Percentiles rank a stretch among this genome's conserved stretches.
Evolutionary conservation across 2,797 vertebrate genomes (phyloP).

Genomic region (Rhyacichthys aspro): DNA sequence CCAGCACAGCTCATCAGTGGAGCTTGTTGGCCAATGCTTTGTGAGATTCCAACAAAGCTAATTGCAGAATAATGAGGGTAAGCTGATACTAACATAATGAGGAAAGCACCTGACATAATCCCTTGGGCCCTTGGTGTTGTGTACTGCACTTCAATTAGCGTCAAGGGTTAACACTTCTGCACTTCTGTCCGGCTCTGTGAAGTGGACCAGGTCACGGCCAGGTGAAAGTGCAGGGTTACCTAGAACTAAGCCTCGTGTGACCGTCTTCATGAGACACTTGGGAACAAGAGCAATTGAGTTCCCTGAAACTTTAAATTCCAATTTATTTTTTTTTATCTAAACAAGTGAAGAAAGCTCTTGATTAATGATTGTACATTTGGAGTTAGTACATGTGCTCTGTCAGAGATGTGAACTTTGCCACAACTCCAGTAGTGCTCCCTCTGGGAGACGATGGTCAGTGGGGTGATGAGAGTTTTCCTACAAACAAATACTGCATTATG

Average conservation of each 20-base stretch:
- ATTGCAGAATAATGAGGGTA: slow-evolving; percentile 66
- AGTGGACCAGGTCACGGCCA: slow-evolving; percentile 9
- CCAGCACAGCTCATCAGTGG: slow-evolving; percentile 55
- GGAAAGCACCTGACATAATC: slow-evolving; percentile 33
- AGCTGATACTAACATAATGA: slow-evolving; percentile 16
- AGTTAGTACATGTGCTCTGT: no score
- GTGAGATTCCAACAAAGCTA: slow-evolving; percentile 52
- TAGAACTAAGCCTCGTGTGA: slow-evolving; percentile 11
- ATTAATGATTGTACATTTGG: no score
- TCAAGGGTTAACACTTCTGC: slow-evolving; percentile 11
- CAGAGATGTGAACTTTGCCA: no score
- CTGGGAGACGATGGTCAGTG: no score
- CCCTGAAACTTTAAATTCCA: not conserved
- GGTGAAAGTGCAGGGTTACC: slow-evolving; percentile 38
- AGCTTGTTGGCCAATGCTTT: slow-evolving; percentile 33
- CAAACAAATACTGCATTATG: no score
- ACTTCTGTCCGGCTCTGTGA: slow-evolving; percentile 29
- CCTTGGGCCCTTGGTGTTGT: slow-evolving; percentile 34
- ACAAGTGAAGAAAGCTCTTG: no score
- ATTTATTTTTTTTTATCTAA: not conserved
- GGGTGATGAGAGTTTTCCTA: no score
- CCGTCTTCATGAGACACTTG: not conserved
- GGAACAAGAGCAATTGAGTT: not conserved
- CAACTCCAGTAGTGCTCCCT: no score
- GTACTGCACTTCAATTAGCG: slow-evolving; percentile 21